Evolutionary conservation across 2,888 invertebrate genomes (phyloP), one percentile per base, ranked within the genome.

Genomic region (Eupithecia pulchellata): DNA sequence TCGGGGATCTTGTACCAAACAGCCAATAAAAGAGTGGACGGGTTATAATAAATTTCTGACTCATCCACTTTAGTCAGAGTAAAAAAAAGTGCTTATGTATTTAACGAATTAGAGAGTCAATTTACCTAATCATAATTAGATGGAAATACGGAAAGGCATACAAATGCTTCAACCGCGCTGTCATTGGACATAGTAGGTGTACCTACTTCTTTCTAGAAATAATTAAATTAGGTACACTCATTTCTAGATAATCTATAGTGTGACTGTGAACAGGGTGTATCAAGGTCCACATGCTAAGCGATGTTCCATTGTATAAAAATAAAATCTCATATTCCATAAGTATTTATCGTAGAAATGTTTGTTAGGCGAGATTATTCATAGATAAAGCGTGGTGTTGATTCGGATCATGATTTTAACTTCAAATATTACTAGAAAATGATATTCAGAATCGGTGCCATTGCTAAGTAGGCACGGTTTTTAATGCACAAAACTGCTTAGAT

Each of bases 341-440:
- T 72, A 61, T 71, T 72, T 62, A 61, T 68, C 11, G 52, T 77
- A 75, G 71, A 66, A 69, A 67, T 47, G 66, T 73, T 73, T 77
- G 69, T 72, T 66, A 52, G 64, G 72, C 74, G 77, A 72, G 66
- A 71, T 75, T 69, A 71, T n/a, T 20, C 20, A 14, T 61, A 61
- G 61, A 32, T 61, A 32, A 34, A 34, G 32, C 36, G 20, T 61
- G 34, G 34, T 34, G 13, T 61, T 61, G 60, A 61, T 25, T 34
- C 60, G 20, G 55, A 55, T 55, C 27, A 27, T 55, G 25, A n/a
- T n/a, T 55, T 52, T 55, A 25, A 27, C 2, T 27, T 55, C 17
- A 17, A 57, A 11, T 57, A 47, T 47, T 20, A 47, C 5, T 57
- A 57, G 57, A 20, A 9, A 32, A 32, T 20, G 11, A 9, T 13